Base-by-base conservation (phyloP, 2,113 vertebrate species). In the Sapayoa aenigma region DNA sequence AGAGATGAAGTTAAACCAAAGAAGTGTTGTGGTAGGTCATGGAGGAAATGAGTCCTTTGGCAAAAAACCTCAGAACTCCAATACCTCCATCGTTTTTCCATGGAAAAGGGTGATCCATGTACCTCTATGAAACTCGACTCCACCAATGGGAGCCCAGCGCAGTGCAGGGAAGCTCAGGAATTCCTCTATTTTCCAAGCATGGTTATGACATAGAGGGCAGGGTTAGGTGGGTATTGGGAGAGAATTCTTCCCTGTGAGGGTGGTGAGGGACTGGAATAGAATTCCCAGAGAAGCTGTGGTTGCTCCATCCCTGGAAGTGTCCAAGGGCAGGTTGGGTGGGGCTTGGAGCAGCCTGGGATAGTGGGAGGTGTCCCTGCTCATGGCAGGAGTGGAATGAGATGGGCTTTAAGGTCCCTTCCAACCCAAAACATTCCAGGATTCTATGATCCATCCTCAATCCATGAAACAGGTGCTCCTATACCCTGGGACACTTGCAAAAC, bases 81-180 rank as follows among this genome's bases (percentile, higher is more conserved):
- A 72, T 52, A 8, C 23, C 37, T 52, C 37, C 18, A 1, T 4
- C 33, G 28, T 15, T 12, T 42, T 72, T 67, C 74, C 53, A 67
- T 9, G 30, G 23, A 33, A 46, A 46, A 46, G 11, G 44, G 65
- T 6, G 35, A 67, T 10, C 42, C 53, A 21, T 4, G 6, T 7
- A 15, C 22, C 17, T 33, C n/a, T 21, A 33, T 0, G 0, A 68
- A 65, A 4, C 24, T 24, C 0, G 1, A 7, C 14, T 41, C 6
- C 1, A 0, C 56, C 27, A 62, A 17, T 12, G 18, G 27, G 24
- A 76, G 28, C 41, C 22, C 46, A 18, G 9, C 3, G 23, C 39
- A n/a, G 14, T 1, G 16, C 27, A 6, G 22, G n/a, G 17, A 47
- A 5, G 41, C 25, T 67, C 41, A 35, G 72, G 39, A 19, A 28